Evolutionary conservation across 2,797 vertebrate genomes (phyloP).

Genomic region (Oreochromis mossambicus): DNA sequence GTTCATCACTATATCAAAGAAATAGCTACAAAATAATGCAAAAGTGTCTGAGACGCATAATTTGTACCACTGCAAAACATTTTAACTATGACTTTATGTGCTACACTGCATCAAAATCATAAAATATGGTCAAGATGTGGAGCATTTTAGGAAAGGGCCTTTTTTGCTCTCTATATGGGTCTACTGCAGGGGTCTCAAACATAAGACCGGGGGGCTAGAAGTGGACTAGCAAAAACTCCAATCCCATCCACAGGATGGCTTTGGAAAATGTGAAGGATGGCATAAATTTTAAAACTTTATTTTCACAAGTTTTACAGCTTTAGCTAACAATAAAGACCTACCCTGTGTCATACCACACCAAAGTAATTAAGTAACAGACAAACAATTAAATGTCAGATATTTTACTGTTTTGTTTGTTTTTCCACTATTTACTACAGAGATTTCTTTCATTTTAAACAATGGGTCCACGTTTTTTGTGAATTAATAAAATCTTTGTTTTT

Average conservation of each 20-base stretch:
- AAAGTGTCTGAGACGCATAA: background rate
- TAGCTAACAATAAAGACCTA: background rate
- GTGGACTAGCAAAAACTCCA: background rate
- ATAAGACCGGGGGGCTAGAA: background rate
- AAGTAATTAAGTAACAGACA: background rate
- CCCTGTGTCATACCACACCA: background rate
- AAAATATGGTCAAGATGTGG: background rate
- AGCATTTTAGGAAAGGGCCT: background rate
- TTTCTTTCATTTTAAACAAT: background rate
- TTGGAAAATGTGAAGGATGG: background rate
- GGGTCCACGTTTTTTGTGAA: background rate
- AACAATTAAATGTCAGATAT: background rate
- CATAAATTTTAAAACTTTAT: background rate
- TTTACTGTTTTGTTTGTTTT: background rate
- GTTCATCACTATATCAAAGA: no score
- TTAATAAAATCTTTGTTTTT: background rate
- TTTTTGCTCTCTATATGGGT: background rate
- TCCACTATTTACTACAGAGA: background rate
- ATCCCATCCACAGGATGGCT: background rate
- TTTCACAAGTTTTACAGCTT: background rate
- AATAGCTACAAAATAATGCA: background rate
- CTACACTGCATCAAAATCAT: no score
- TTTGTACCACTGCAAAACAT: no score
- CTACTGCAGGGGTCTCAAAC: no score
- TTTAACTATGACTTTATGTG: no score